Conservation (phyloP, 2,113 vertebrate genomes). For the Platysternon megacephalum region DNA sequence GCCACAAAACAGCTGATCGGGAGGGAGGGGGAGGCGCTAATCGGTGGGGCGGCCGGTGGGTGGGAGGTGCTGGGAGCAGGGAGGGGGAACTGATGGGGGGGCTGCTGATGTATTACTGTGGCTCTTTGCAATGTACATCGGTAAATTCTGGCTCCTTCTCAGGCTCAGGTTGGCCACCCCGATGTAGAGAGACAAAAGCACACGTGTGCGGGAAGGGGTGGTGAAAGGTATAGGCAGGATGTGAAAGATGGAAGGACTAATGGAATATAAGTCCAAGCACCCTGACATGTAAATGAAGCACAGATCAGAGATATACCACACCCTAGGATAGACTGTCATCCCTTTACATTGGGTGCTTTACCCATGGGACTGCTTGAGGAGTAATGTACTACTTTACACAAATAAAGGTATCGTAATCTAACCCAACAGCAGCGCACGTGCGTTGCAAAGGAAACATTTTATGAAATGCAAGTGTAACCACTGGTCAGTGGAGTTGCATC, state of each 20-base stretch:
- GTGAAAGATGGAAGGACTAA: neutral
- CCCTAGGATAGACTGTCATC: neutral
- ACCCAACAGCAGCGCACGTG: neutral
- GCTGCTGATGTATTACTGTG: too few species aligned
- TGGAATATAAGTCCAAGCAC: neutral
- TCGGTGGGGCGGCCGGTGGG: too few species aligned
- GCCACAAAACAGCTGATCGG: too few species aligned
- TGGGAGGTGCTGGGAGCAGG: too few species aligned
- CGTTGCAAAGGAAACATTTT: neutral
- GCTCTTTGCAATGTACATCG: too few species aligned
- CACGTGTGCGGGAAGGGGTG: fast-evolving
- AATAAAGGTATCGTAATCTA: conserved; percentile 44
- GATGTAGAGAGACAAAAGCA: neutral
- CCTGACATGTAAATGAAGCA: neutral
- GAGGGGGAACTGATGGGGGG: too few species aligned
- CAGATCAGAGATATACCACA: fast-evolving
- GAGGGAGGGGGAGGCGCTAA: too few species aligned
- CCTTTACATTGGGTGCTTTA: neutral
- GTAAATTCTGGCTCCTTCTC: too few species aligned
- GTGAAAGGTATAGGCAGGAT: neutral
- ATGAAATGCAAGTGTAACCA: neutral
- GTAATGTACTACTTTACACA: conserved; percentile 12
- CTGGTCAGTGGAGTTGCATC: neutral
- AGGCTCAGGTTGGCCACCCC: too few species aligned
- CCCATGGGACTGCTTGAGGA: neutral